Evolutionary conservation across 2,113 vertebrate species (phyloP).

Genomic region (Ptilonorhynchus violaceus): DNA sequence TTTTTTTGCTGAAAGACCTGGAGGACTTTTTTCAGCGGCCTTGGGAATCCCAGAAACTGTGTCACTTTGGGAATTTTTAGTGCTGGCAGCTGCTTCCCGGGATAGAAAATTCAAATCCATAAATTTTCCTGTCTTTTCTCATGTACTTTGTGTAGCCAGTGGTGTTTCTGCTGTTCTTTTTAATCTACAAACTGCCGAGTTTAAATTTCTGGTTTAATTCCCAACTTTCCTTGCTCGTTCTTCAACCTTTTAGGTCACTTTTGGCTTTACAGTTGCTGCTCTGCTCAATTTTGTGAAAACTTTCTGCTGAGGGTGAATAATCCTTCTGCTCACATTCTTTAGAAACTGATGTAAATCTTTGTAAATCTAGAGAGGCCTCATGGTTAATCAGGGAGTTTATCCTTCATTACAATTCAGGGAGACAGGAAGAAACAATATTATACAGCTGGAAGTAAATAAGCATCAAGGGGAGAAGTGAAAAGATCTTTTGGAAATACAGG

Average conservation of each 20-base stretch:
- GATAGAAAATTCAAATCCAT: background rate
- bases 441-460: background rate
- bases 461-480: background rate
- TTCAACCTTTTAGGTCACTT: background rate
- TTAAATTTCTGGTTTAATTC: background rate
- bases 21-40: background rate
- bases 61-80: background rate
- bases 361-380: background rate
- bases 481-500: background rate
- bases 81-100: background rate
- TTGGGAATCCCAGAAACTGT: background rate
- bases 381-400: background rate
- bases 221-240: background rate
- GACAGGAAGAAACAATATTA: background rate
- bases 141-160: background rate
- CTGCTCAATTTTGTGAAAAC: background rate
- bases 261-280: background rate
- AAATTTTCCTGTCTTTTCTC: background rate
- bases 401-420: background rate
- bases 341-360: background rate
- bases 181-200: background rate
- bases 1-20: background rate
- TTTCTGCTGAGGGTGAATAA: background rate
- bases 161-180: background rate
- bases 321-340: background rate